Base-by-base conservation (phyloP, 2,113 vertebrate species). In the Salvelinus sp. region DNA sequence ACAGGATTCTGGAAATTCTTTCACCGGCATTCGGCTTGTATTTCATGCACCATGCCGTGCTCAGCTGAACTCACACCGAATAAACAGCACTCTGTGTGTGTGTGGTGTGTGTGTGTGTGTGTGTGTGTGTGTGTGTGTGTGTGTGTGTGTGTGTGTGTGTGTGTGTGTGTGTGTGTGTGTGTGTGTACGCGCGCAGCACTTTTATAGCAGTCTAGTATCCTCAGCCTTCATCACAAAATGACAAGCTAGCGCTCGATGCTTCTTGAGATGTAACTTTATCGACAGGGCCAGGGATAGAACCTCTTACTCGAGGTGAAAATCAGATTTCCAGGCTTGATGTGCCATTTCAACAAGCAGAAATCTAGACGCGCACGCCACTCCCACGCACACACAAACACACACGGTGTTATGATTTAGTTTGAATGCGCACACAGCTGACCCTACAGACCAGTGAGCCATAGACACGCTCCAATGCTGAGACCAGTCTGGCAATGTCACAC, bases 401-500 rank as follows among this genome's bases (percentile, higher is more conserved):
- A 7, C 38, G 2, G 38, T 44, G 38, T 72, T 22, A 18, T 12
- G 14, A n/a, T 62, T 20, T 20, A 38, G 67, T 47, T 2, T 48
- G 67, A 48, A 23, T 12, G 64, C 25, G 22, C 20, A 48, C 33
- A 47, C 44, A 44, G 38, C 38, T 44, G 38, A 44, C 38, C 68
- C 28, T 4, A 50, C 3, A 44, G 38, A 44, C 9, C 25, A 76
- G 70, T 68, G 50, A 0, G 10, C n/a, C 80, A n/a, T 28, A 64
- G 22, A 38, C 72, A 78, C 20, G 38, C 74, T 38, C 74, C 74
- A 75, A 63, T 44, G 74, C 69, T 78, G 75, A 2, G 27, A 81
- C 47, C 75, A 81, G 77, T 77, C 71, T 77, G 69, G 64, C 80
- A 80, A 76, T 82, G 86, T 86, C 81, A 69, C 77, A 65, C 73